Evolutionary conservation across 2,888 invertebrate genomes (phyloP).

Genomic region (Boloria euphrosyne): DNA sequence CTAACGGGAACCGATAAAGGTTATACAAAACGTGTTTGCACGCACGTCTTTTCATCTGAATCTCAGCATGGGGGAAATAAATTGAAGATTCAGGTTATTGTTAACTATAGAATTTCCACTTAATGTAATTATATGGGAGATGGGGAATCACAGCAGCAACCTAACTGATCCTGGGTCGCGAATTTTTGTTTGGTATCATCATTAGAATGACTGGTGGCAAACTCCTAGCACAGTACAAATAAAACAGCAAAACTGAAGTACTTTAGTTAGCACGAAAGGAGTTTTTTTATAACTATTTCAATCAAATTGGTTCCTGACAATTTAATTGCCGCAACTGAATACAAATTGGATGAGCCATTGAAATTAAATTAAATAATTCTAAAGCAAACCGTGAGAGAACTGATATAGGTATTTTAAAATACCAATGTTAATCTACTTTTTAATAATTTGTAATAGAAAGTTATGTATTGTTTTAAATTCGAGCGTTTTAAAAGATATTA

Average conservation of each 20-base stretch:
- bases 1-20: constrained; percentile 49
- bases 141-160: no score
- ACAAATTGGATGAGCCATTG: background rate
- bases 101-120: constrained; percentile 9
- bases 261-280: no score
- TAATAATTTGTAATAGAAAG: constrained; percentile 10
- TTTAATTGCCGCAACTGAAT: no score
- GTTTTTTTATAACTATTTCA: no score
- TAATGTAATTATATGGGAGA: constrained; percentile 12
- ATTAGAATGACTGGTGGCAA: no score
- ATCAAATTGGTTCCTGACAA: no score
- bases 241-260: no score
- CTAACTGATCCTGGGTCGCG: no score
- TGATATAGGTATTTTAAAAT: background rate
- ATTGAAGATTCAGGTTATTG: constrained; percentile 31
- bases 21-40: constrained; percentile 47
- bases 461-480: constrained; percentile 10
- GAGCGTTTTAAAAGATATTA: constrained; percentile 6
- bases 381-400: background rate
- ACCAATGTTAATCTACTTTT: background rate
- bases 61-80: constrained; percentile 59
- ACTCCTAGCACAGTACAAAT: no score
- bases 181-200: no score
- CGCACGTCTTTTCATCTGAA: constrained; percentile 58
- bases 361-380: background rate